Percentiles rank a stretch among this genome's conserved stretches.
Evolutionary conservation across 2,113 vertebrate species (phyloP).

Genomic region (Acrocephalus kingi): DNA sequence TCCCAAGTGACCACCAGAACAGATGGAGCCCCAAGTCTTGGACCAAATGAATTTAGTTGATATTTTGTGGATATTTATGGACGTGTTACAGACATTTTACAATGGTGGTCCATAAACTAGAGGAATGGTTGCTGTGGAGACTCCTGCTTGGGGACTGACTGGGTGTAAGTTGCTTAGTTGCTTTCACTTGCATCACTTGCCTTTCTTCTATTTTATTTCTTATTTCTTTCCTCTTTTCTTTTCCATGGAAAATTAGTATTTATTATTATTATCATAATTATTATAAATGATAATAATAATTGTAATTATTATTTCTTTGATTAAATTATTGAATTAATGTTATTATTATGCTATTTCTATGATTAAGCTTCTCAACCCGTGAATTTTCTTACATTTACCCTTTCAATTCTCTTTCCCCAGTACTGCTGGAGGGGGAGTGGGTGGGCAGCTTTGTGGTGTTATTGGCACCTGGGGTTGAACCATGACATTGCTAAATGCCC

Average conservation of each 20-base stretch:
- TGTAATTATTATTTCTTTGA: not conserved
- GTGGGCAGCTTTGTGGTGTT: not conserved
- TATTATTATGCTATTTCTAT: not conserved
- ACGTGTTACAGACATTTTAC: not conserved
- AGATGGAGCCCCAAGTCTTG: not conserved
- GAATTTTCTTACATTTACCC: not conserved
- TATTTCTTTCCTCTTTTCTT: not conserved
- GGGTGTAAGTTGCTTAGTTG: accelerated
- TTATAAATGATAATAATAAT: too few species aligned
- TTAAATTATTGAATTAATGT: not conserved
- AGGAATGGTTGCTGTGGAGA: not conserved
- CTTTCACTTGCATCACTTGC: not conserved
- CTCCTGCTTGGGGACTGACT: not conserved
- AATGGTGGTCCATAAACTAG: not conserved
- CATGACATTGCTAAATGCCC: not conserved
- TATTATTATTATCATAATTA: not conserved
- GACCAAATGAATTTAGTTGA: not conserved
- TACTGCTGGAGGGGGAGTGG: not conserved
- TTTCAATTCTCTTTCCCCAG: not conserved
- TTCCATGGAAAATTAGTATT: not conserved
- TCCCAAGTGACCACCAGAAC: not conserved
- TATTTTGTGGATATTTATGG: not conserved
- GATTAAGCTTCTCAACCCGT: not conserved
- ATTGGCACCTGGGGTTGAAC: not conserved
- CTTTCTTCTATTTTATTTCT: not conserved